Conservation (phyloP, 1,140 invertebrate species). For the Pinna nobilis region DNA sequence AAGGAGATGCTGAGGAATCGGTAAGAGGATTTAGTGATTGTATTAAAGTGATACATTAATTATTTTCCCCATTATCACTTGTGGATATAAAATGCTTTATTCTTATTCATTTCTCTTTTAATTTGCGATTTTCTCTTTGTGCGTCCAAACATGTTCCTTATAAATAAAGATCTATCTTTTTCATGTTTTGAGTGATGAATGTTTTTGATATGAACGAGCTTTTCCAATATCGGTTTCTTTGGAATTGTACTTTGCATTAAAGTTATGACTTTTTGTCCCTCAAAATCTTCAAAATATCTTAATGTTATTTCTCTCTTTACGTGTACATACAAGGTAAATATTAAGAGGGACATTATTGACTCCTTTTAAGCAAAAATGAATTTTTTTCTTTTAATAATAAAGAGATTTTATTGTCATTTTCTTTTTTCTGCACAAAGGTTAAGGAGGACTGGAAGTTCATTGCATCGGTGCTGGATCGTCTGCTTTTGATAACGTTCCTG, state of each 20-base stretch:
- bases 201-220: no score
- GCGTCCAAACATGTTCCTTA: no score
- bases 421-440: constrained; percentile 56
- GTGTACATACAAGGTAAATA: neutral
- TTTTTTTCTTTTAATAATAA: neutral
- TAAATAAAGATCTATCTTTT: neutral
- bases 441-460: constrained; percentile 97
- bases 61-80: no score
- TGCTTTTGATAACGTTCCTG: constrained; percentile 98
- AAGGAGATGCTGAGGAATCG: constrained; percentile 67
- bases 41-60: no score
- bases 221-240: no score
- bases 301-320: neutral
- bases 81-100: no score
- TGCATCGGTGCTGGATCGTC: constrained; percentile 98
- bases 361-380: neutral
- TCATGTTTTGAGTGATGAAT: no score
- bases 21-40: constrained; percentile 50
- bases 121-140: no score
- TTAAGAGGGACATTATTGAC: neutral
- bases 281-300: no score
- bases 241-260: no score
- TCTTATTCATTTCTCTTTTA: no score
- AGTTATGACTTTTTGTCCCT: no score
- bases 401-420: neutral